phyloP scores from a whole-genome alignment of 2,888 invertebrate species.

The Carcina quercana region DNA sequence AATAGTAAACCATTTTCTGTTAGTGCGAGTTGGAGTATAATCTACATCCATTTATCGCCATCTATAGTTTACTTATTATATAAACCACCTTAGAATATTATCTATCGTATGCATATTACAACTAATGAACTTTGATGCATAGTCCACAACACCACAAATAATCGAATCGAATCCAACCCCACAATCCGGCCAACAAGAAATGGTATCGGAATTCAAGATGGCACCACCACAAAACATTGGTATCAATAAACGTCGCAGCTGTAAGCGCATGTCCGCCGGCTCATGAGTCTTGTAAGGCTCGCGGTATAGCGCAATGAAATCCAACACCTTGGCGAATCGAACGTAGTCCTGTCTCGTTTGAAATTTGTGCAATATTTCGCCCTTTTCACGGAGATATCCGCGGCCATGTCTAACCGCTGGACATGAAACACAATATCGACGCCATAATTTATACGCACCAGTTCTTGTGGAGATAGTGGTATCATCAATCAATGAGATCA shows the following conservation, averaged over 20 bases:
- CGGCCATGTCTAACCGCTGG: slow-evolving; percentile 66
- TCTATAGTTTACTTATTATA: too few species aligned
- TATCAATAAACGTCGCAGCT: slow-evolving; percentile 55
- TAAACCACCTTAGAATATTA: too few species aligned
- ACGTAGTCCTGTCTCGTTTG: slow-evolving; percentile 69
- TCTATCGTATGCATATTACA: too few species aligned
- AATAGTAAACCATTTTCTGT: too few species aligned
- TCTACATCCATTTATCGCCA: too few species aligned
- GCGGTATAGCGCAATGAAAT: slow-evolving; percentile 68
- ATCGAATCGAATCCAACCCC: too few species aligned
- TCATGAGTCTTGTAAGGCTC: slow-evolving; percentile 44
- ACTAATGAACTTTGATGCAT: too few species aligned
- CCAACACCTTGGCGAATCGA: slow-evolving; percentile 71
- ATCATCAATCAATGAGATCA: slow-evolving; percentile 4
- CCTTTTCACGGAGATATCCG: slow-evolving; percentile 71
- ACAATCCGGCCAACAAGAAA: slow-evolving; percentile 32
- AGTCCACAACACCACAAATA: too few species aligned
- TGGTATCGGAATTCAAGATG: slow-evolving; percentile 48
- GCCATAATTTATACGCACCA: slow-evolving; percentile 64
- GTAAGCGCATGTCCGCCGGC: slow-evolving; percentile 41
- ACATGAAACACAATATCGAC: slow-evolving; percentile 72
- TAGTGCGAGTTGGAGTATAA: too few species aligned
- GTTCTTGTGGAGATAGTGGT: slow-evolving; percentile 28
- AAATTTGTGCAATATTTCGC: slow-evolving; percentile 73
- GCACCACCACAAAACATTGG: slow-evolving; percentile 48